Evolutionary conservation across 1,140 invertebrate genomes (phyloP).

Genomic region (Hyposmocoma kahamanoa): DNA sequence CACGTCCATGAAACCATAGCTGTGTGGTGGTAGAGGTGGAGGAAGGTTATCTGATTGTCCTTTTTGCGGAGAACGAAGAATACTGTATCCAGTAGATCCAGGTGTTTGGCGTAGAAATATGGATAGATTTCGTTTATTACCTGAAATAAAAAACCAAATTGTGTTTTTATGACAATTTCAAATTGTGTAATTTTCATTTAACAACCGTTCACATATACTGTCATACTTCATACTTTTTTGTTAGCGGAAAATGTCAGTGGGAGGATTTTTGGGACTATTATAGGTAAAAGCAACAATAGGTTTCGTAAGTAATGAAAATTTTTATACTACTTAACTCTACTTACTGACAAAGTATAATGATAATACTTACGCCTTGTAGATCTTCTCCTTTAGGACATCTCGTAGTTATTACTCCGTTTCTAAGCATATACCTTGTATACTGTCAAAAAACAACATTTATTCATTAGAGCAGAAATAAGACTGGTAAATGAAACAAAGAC

Average conservation of each 20-base stretch:
- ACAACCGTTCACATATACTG: too few species aligned
- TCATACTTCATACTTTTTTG: too few species aligned
- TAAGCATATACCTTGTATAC: constrained; percentile 42
- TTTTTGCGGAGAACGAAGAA: constrained; percentile 80
- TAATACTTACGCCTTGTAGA: constrained; percentile 34
- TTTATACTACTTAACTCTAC: too few species aligned
- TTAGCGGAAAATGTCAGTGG: too few species aligned
- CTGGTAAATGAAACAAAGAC: too few species aligned
- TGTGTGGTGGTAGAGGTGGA: constrained; percentile 89
- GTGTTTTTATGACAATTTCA: not conserved
- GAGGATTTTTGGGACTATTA: too few species aligned
- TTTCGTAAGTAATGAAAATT: too few species aligned
- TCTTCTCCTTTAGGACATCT: constrained; percentile 42
- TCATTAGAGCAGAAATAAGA: too few species aligned
- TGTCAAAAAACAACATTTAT: too few species aligned
- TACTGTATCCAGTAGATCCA: constrained; percentile 54
- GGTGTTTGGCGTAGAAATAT: constrained; percentile 56
- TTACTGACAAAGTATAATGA: too few species aligned
- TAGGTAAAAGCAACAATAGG: too few species aligned
- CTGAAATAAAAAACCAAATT: constrained; percentile 23
- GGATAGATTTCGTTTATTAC: constrained; percentile 40
- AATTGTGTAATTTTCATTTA: too few species aligned
- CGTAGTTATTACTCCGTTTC: constrained; percentile 37
- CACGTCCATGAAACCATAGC: constrained; percentile 77
- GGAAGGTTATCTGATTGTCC: constrained; percentile 84